These are phyloP conservation scores for Yponomeuta plumbellus DNA, from an alignment of 2,888 invertebrate species.

Conservation along the genomic window DNA sequence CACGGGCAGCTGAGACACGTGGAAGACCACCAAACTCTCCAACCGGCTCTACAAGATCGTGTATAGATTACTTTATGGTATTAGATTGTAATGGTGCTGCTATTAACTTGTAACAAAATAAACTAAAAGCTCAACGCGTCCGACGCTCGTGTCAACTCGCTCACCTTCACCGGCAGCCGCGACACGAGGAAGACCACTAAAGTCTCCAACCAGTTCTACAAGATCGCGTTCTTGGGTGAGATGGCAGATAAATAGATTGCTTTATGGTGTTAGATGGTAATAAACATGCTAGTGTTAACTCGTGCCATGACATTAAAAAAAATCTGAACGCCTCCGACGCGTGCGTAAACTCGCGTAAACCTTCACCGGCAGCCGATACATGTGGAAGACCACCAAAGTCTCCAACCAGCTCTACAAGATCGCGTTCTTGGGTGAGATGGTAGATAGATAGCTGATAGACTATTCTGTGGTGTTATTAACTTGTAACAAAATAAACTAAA, in stretches of 20 bases:
- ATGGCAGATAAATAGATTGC: not conserved
- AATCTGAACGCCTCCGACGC: constrained; percentile 82
- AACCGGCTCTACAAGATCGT: constrained; percentile 89
- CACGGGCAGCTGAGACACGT: constrained; percentile 86
- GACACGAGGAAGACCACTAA: constrained; percentile 87
- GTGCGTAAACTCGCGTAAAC: no score
- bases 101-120: no score
- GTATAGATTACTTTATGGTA: no score
- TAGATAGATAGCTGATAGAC: no score
- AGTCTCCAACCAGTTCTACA: constrained; percentile 86
- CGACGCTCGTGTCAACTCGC: constrained; percentile 86
- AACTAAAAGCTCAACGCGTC: constrained; percentile 27
- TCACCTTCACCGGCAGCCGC: constrained; percentile 87
- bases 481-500: no score
- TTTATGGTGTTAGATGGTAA: no score
- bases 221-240: constrained; percentile 80
- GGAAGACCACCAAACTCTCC: constrained; percentile 85
- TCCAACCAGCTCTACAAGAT: constrained; percentile 89
- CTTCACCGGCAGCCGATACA: constrained; percentile 86
- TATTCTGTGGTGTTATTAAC: no score
- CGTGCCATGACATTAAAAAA: constrained; percentile 48
- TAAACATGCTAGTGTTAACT: not conserved
- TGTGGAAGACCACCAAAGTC: constrained; percentile 85
- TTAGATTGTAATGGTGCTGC: no score
- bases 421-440: no score